These are phyloP conservation scores for Gari tellinella DNA, from an alignment of 2,888 invertebrate genomes.

Conservation along the genomic window DNA sequence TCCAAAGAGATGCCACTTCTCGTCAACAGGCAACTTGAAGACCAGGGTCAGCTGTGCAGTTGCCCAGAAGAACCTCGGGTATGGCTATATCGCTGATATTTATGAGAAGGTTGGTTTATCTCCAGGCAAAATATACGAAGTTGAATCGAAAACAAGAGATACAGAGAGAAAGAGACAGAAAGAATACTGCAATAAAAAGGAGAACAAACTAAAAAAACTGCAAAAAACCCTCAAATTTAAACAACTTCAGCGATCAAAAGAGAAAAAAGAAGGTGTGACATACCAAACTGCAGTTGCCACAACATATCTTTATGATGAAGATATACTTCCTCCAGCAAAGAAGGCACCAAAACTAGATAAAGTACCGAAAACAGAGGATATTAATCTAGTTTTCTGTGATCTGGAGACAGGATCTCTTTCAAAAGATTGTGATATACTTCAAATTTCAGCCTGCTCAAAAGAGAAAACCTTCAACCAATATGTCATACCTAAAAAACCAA, in stretches of 20 bases:
- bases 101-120: slow-evolving; percentile 13
- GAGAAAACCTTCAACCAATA: slow-evolving; percentile 11
- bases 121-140: slow-evolving; percentile 7
- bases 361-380: background rate
- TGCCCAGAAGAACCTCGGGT: slow-evolving; percentile 19
- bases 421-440: slow-evolving; percentile 14
- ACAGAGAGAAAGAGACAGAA: slow-evolving; percentile 5
- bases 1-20: slow-evolving; percentile 22
- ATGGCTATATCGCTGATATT: slow-evolving; percentile 8
- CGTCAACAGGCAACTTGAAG: slow-evolving; percentile 2
- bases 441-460: slow-evolving; percentile 7
- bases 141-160: slow-evolving; percentile 1
- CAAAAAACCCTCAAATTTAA: slow-evolving; percentile 6
- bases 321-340: background rate
- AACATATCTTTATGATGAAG: background rate
- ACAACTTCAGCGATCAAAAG: background rate
- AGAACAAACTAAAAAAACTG: slow-evolving; percentile 6
- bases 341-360: background rate
- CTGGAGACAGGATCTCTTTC: slow-evolving; percentile 17
- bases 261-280: slow-evolving; percentile 13
- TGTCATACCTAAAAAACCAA: slow-evolving; percentile 6
- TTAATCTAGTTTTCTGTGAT: slow-evolving; percentile 12
- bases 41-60: slow-evolving; percentile 22
- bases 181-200: background rate
- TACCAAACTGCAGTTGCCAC: slow-evolving; percentile 19